Evolutionary conservation across 2,888 invertebrate genomes (phyloP), one percentile per base, ranked within the genome.

Genomic region (Caenorhabditis sulstoni): DNA sequence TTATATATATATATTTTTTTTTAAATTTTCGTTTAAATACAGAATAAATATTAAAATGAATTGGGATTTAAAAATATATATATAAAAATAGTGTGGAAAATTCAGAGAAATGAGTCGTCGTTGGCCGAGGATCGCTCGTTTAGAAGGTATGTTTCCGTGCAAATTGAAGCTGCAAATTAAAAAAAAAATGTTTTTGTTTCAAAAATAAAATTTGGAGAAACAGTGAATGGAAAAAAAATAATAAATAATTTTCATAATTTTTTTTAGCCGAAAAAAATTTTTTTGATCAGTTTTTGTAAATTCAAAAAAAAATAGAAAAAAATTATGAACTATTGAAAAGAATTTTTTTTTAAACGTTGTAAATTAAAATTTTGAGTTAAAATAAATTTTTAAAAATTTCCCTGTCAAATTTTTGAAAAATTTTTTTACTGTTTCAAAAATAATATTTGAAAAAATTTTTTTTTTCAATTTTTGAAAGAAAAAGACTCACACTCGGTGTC

Each of bases 121-220:
- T 67, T 47, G n/a, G 78, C 61, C 0, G 78, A 78, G 8, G 71
- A 71, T 41, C 61, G 55, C 35, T 79, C 79, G 22, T 68, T 68
- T n/a, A 79, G 70, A 22, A 79, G 65, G 23, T 70, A 79, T n/a
- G 75, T 59, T 37, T 79, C 79, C 1, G 75, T 79, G 67, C 78
- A 73, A 9, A 64, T 49, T 5, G 78, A 79, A 1, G 66, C 78
- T 79, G 61, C 45, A 71, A 29, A 29, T 29, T 29, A 29, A 29
- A 29, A 29, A 29, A n/a, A n/a, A n/a, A n/a, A n/a, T n/a, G n/a
- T n/a, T n/a, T n/a, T n/a, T n/a, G 29, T 29, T 29, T 29, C 29
- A 29, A 29, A 29, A 29, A 29, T 29, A 29, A 29, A 29, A 29
- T 29, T 29, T 29, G n/a, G n/a, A n/a, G n/a, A n/a, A n/a, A n/a